Base-by-base conservation (phyloP, 2,797 vertebrate species). In the Bovichtus variegatus region DNA sequence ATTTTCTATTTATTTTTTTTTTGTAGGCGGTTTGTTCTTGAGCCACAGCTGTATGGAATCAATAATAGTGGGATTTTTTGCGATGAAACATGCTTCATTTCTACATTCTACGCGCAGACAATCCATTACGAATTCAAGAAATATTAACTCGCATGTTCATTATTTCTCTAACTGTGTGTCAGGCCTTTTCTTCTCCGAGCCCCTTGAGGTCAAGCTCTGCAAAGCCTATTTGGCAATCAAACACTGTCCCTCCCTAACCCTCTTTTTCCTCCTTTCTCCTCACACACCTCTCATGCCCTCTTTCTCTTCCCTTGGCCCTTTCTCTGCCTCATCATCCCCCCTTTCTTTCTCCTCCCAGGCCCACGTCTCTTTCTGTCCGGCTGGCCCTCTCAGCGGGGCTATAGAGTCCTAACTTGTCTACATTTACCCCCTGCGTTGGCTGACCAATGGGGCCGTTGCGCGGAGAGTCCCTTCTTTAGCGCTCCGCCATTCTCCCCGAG, bases 321-420 rank as follows among this genome's bases (percentile, higher is more conserved):
- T 80, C 60, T 84, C 64, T 67, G 44, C 70, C 71, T 70, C 80
- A 36, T 79, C 83, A 9, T 75, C 74, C 65, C 74, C 67, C 51
- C 9, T 54, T 34, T 60, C 74, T 62, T 46, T 76, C 64, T 58
- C 53, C 68, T 53, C 54, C 41, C 58, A 58, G 74, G 68, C 70
- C 76, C 76, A 58, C 50, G 58, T 87, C 74, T 81, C 85, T 83
- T 85, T 91, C 92, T 85, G 86, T 84, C 89, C 88, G 82, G 75
- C 93, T 93, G 95, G 94, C 93, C 95, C 95, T 96, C 97, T 96
- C 97, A 94, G 96, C 91, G 81, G 91, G 95, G 94, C 96, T 94
- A 95, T 96, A 96, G 96, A 96, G 96, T 95, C 95, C 96, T 96
- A 97, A 97, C 97, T 97, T 97, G 97, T 97, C 97, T 97, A 97